phyloP scores from a whole-genome alignment of 2,888 invertebrate genomes.

The Lumbricus terrestris region DNA sequence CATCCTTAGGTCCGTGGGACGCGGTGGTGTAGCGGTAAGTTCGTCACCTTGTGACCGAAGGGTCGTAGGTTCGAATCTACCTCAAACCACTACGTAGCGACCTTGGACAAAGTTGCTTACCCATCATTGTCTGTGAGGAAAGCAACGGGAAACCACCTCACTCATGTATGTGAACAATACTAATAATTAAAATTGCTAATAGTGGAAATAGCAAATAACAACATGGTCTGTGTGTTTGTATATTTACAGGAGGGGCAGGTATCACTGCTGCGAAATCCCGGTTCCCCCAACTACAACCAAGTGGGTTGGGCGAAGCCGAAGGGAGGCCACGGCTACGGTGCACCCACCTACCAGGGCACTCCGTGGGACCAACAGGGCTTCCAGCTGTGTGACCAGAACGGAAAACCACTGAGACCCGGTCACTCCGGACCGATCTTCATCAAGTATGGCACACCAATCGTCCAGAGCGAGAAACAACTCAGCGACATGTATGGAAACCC shows the following conservation, averaged over 20 bases:
- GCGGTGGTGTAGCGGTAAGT: too few relatives aligned
- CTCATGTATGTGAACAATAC: too few relatives aligned
- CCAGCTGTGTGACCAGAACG: neutral
- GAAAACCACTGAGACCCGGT: neutral
- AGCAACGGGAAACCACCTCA: too few relatives aligned
- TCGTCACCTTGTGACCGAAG: too few relatives aligned
- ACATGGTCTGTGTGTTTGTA: neutral
- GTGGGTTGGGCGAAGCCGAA: neutral
- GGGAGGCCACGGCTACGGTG: neutral
- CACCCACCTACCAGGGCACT: neutral
- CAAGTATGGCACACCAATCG: neutral
- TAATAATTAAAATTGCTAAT: too few relatives aligned
- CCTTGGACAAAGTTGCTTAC: too few relatives aligned
- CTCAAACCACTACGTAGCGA: too few relatives aligned
- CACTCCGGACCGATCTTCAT: slow-evolving; percentile 4
- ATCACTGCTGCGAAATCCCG: neutral
- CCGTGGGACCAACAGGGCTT: slow-evolving; percentile 9
- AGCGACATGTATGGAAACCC: slow-evolving; percentile 9
- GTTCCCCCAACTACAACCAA: neutral
- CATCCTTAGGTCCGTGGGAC: too few relatives aligned
- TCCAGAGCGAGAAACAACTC: neutral
- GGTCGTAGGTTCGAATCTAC: too few relatives aligned
- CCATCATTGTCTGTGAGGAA: too few relatives aligned
- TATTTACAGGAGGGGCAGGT: neutral
- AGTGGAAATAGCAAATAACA: too few relatives aligned